Conservation (phyloP, 2,888 invertebrate genomes). For the Ypsolopha sequella region DNA sequence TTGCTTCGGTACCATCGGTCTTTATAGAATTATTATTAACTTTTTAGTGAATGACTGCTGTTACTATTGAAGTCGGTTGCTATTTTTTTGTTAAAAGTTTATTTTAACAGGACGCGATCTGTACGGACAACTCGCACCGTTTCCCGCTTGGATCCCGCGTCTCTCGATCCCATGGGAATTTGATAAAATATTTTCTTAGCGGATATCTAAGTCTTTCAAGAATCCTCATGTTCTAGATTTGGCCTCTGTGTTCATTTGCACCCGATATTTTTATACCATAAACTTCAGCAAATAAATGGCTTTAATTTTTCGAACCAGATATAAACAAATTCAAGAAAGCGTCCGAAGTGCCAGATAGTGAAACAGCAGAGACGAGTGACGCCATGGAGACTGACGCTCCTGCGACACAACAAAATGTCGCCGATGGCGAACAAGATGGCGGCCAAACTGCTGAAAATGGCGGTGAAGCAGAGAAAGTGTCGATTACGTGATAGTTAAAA, state of each 20-base stretch:
- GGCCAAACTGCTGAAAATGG: neutral
- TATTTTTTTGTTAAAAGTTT: too few relatives aligned
- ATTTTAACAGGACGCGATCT: too few relatives aligned
- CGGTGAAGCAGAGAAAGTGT: neutral
- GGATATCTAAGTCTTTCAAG: too few relatives aligned
- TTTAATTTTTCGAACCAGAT: constrained; percentile 41
- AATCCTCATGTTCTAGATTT: too few relatives aligned
- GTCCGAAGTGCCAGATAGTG: constrained; percentile 31
- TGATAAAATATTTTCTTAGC: too few relatives aligned
- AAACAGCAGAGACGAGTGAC: constrained; percentile 16
- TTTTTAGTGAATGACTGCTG: too few relatives aligned
- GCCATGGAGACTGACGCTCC: constrained; percentile 13
- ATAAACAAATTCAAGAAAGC: constrained; percentile 80
- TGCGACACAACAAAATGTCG: constrained; percentile 5
- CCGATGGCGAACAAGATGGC: constrained; percentile 1
- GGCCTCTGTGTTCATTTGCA: neutral
- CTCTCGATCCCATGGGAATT: too few relatives aligned
- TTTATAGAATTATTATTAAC: too few relatives aligned
- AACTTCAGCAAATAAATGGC: neutral
- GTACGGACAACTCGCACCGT: too few relatives aligned
- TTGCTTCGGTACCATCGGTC: too few relatives aligned
- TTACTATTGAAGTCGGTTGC: too few relatives aligned
- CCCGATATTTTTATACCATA: neutral
- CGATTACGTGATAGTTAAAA: neutral
- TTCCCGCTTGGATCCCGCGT: too few relatives aligned